Percentiles rank a stretch among this genome's conserved stretches.
phyloP scores from a whole-genome alignment of 2,113 vertebrate genomes.

The Chlorodrepanis virens region DNA sequence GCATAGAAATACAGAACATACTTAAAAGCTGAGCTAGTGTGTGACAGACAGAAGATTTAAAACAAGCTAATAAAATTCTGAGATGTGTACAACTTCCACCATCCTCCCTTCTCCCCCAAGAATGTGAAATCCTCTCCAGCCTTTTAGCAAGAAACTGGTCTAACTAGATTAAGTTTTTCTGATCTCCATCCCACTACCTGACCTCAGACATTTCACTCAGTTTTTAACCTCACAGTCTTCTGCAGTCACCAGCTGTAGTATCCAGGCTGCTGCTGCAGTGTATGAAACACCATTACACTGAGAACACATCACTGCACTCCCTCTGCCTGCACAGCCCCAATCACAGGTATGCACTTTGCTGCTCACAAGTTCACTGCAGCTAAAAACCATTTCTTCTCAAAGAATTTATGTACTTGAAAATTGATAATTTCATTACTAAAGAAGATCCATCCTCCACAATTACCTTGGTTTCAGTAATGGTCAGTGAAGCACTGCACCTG shows the following conservation, averaged over 20 bases:
- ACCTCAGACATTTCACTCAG: neutral
- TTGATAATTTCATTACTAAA: neutral
- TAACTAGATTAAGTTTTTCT: neutral
- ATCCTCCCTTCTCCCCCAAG: rapidly evolving
- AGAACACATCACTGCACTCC: neutral
- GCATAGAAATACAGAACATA: neutral
- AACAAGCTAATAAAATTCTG: neutral
- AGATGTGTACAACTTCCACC: neutral
- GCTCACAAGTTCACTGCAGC: neutral
- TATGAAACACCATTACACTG: neutral
- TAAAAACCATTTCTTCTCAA: neutral
- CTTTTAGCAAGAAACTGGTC: neutral
- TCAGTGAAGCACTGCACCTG: neutral
- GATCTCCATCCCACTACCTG: neutral
- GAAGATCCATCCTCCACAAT: neutral
- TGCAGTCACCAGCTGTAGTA: neutral
- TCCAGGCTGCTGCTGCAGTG: neutral
- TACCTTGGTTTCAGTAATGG: neutral
- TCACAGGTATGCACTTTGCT: neutral
- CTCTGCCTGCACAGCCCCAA: neutral
- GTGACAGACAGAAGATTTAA: neutral
- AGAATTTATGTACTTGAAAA: neutral
- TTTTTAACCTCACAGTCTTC: neutral
- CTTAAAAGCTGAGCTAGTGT: neutral
- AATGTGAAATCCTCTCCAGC: neutral